Conservation (phyloP, 2,888 invertebrate genomes). For the Phragmatobia fuliginosa region DNA sequence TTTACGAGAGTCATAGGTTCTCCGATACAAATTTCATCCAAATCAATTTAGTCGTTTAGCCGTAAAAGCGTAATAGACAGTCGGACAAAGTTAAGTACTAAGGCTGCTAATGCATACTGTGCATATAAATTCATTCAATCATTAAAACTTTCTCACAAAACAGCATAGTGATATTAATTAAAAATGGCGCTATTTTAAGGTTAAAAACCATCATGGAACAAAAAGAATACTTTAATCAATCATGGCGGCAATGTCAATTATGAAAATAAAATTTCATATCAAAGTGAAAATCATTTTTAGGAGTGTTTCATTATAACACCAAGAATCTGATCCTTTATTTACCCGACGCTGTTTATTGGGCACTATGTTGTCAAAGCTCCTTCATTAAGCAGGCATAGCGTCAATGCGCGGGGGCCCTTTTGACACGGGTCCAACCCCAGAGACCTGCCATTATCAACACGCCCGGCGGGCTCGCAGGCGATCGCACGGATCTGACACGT, state of each 20-base stretch:
- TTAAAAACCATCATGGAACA: neutral
- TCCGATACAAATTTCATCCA: too few relatives aligned
- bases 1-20: too few relatives aligned
- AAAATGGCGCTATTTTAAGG: neutral
- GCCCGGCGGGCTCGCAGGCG: constrained; percentile 1
- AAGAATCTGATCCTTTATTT: neutral
- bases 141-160: neutral
- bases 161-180: neutral
- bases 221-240: neutral
- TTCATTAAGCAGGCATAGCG: constrained; percentile 14
- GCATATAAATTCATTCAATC: too few relatives aligned
- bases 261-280: neutral
- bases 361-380: constrained; percentile 1
- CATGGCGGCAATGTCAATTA: neutral
- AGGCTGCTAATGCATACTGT: too few relatives aligned
- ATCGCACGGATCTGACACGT: constrained; percentile 4
- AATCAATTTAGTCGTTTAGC: too few relatives aligned
- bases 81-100: too few relatives aligned
- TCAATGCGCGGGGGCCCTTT: constrained; percentile 4
- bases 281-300: neutral
- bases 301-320: neutral
- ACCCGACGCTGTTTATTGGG: constrained; percentile 2
- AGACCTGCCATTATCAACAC: constrained; percentile 13
- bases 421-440: constrained; percentile 19
- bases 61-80: too few relatives aligned